These are phyloP conservation scores for Erythrocercus mccallii DNA, from an alignment of 2,113 vertebrate species.

Conservation along the genomic window DNA sequence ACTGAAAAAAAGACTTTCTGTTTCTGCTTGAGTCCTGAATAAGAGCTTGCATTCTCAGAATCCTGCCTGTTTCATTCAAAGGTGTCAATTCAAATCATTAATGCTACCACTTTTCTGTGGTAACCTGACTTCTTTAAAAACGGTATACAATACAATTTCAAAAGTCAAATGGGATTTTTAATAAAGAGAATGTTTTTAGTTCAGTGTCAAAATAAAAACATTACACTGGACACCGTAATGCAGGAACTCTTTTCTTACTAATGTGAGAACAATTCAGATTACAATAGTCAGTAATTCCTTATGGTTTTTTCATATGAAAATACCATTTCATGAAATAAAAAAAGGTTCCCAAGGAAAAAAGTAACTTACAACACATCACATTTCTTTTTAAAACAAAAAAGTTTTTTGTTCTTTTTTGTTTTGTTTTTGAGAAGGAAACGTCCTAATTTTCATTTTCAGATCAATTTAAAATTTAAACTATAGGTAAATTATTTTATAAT, in stretches of 20 bases:
- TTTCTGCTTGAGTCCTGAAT: not conserved
- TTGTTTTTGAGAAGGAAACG: not conserved
- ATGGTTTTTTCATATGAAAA: not conserved
- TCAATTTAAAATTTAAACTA: not conserved
- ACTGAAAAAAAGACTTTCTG: not conserved
- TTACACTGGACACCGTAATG: not conserved
- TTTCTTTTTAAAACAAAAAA: not conserved
- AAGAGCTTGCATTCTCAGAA: not conserved
- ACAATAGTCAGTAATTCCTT: not conserved
- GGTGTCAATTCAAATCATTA: not conserved
- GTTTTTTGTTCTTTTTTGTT: not conserved
- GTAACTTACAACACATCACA: not conserved
- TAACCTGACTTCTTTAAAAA: not conserved
- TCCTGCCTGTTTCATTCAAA: not conserved
- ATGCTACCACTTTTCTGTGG: not conserved
- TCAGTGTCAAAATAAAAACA: not conserved
- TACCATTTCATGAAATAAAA: not conserved
- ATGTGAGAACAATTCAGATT: not conserved
- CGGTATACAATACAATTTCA: not conserved
- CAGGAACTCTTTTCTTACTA: not conserved
- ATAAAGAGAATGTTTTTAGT: not conserved
- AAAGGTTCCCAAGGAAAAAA: not conserved
- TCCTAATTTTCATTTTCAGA: not conserved
- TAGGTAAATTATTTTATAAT: not conserved
- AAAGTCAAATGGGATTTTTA: not conserved